Evolutionary conservation across 2,113 vertebrate species (phyloP).

Genomic region (Otus sunia): DNA sequence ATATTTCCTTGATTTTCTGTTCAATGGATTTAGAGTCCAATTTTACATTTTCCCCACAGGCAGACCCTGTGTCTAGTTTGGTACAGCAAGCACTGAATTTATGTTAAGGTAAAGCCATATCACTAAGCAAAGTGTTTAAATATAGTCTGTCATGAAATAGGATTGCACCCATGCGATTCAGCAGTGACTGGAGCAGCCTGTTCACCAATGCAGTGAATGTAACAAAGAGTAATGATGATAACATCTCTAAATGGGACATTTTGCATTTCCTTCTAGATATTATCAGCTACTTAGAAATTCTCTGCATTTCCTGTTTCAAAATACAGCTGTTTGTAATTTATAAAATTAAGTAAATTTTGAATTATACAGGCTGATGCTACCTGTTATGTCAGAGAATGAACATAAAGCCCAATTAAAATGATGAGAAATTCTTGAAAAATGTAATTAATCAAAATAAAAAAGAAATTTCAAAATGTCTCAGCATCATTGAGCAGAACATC

Average conservation of each 20-base stretch:
- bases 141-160: neutral
- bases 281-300: neutral
- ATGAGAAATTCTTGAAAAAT: neutral
- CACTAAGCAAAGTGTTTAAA: neutral
- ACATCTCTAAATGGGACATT: neutral
- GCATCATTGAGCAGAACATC: neutral
- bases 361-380: neutral
- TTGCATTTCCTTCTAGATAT: neutral
- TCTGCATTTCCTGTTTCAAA: neutral
- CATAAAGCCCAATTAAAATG: neutral
- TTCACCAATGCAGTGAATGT: neutral
- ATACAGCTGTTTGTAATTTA: neutral
- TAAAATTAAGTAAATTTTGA: neutral
- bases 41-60: neutral
- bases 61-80: neutral
- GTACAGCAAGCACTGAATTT: neutral
- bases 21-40: neutral
- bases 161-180: neutral
- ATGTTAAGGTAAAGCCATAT: neutral
- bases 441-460: neutral
- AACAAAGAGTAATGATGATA: neutral
- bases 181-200: neutral
- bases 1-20: neutral
- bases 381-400: neutral
- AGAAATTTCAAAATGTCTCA: neutral